Percentiles rank a stretch among this genome's conserved stretches.
Evolutionary conservation across 2,888 invertebrate genomes (phyloP).

Genomic region (Drosophila fungiperda): DNA sequence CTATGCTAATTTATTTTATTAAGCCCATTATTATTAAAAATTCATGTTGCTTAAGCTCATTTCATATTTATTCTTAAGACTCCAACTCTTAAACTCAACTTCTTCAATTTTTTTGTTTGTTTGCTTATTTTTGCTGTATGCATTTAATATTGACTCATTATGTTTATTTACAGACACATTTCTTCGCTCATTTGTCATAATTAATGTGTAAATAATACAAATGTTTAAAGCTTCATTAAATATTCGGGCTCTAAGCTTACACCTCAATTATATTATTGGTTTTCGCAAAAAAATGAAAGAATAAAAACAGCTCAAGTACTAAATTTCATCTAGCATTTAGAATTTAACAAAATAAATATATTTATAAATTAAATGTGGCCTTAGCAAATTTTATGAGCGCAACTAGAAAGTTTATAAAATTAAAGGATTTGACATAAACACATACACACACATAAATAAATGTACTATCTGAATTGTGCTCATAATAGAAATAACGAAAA

Average conservation of each 20-base stretch:
- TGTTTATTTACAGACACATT: slow-evolving; percentile 55
- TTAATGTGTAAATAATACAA: slow-evolving; percentile 58
- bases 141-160: slow-evolving; percentile 62
- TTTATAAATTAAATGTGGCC: slow-evolving; percentile 70
- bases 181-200: slow-evolving; percentile 44
- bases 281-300: slow-evolving; percentile 4
- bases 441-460: slow-evolving; percentile 3
- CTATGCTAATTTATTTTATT: background rate
- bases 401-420: slow-evolving; percentile 36
- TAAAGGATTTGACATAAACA: slow-evolving; percentile 47
- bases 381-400: slow-evolving; percentile 76
- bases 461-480: slow-evolving; percentile 56
- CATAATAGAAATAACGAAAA: slow-evolving; percentile 39
- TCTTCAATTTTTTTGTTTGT: slow-evolving; percentile 9
- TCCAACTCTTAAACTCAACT: background rate
- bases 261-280: slow-evolving; percentile 20
- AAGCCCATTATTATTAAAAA: background rate
- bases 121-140: slow-evolving; percentile 31
- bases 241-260: slow-evolving; percentile 36
- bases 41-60: background rate
- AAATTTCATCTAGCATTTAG: slow-evolving; percentile 41
- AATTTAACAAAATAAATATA: slow-evolving; percentile 10
- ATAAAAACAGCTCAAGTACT: slow-evolving; percentile 39
- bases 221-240: slow-evolving; percentile 57
- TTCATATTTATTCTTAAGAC: background rate